These are phyloP conservation scores for Luperina testacea DNA, from an alignment of 2,888 invertebrate species.

Conservation along the genomic window DNA sequence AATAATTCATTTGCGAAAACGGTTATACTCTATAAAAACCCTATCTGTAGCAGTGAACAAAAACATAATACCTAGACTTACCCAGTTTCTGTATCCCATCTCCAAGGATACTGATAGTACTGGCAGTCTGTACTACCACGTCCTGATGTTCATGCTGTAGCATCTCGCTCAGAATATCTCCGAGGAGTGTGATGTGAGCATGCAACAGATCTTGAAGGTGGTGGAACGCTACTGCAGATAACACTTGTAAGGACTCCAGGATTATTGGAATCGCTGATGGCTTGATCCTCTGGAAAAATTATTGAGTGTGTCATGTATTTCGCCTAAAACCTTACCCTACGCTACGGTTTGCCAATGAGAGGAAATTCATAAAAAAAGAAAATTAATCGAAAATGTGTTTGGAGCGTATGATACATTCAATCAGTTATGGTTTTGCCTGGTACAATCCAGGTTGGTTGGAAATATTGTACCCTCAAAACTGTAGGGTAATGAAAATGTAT, in stretches of 20 bases:
- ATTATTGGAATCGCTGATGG: constrained; percentile 92
- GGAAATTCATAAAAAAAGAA: neutral
- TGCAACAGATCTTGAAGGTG: constrained; percentile 90
- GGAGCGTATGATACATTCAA: too few relatives aligned
- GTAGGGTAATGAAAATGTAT: neutral
- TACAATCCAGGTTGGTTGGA: neutral
- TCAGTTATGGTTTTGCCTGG: neutral
- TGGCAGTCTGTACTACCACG: constrained; percentile 93
- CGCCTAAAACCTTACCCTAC: neutral
- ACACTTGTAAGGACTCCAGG: constrained; percentile 94
- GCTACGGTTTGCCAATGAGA: neutral
- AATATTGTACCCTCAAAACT: neutral
- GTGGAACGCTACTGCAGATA: constrained; percentile 91
- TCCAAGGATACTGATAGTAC: constrained; percentile 92
- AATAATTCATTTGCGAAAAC: neutral
- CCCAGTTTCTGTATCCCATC: constrained; percentile 90
- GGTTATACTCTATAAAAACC: neutral
- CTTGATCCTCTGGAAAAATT: constrained; percentile 78
- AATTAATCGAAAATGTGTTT: too few relatives aligned
- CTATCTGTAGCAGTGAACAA: neutral
- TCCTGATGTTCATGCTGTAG: constrained; percentile 92
- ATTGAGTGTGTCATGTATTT: neutral
- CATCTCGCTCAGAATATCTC: constrained; percentile 90
- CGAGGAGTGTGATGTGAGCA: constrained; percentile 90
- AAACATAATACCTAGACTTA: constrained; percentile 59